These are phyloP conservation scores for Paramisgurnus dabryanus DNA, from an alignment of 2,113 vertebrate genomes.

Conservation along the genomic window DNA sequence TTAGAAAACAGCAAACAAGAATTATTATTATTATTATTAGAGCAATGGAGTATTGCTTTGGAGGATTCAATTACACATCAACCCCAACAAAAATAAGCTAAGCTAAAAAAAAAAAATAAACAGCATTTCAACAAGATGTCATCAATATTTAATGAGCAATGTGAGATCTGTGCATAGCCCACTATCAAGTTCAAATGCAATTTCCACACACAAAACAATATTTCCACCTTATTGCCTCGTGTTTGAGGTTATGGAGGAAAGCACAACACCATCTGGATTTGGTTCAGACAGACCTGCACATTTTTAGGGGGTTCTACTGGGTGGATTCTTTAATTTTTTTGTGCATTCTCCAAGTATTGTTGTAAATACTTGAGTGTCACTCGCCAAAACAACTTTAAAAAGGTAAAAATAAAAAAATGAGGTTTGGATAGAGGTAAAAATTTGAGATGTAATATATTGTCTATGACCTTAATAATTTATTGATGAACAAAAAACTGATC, in stretches of 20 bases:
- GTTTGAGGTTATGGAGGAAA: constrained; percentile 6
- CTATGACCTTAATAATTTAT: constrained; percentile 90
- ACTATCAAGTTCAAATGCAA: constrained; percentile 33
- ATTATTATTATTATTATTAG: not conserved
- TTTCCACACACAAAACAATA: constrained; percentile 20
- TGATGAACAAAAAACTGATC: constrained; percentile 76
- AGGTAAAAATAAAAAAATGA: constrained; percentile 67
- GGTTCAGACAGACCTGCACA: constrained; percentile 11
- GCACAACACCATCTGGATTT: constrained; percentile 2
- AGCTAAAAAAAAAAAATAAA: not conserved
- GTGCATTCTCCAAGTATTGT: constrained; percentile 92
- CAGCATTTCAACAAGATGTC: constrained; percentile 14
- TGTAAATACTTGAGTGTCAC: constrained; percentile 93
- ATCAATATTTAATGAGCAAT: constrained; percentile 36
- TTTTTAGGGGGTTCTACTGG: constrained; percentile 77
- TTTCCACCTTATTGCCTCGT: constrained; percentile 9
- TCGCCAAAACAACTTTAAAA: constrained; percentile 79
- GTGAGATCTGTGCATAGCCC: constrained; percentile 9
- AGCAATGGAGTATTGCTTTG: constrained; percentile 2
- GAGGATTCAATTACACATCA: constrained; percentile 15
- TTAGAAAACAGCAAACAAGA: constrained; percentile 37
- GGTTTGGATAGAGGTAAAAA: constrained; percentile 53
- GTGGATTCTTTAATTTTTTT: constrained; percentile 78
- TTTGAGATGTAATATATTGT: constrained; percentile 86
- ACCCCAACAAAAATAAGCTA: constrained; percentile 14